These are phyloP conservation scores for Clarias laeviceps DNA, from an alignment of 2,797 vertebrate species.

Conservation along the genomic window DNA sequence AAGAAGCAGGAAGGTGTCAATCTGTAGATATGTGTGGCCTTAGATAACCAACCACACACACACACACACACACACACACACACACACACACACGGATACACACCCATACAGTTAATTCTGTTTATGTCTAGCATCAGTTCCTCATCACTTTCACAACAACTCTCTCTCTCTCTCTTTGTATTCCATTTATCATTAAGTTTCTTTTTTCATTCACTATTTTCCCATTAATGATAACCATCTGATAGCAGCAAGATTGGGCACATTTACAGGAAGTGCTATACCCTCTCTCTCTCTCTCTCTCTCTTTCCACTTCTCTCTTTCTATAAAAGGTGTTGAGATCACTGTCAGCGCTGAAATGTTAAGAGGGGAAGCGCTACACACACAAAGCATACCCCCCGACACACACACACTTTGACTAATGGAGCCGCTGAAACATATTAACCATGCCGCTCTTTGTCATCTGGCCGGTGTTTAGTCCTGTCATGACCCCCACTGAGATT, in stretches of 20 bases:
- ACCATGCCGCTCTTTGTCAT: conserved; percentile 77
- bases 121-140: conserved; percentile 44
- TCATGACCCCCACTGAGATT: conserved; percentile 69
- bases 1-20: conserved; percentile 73
- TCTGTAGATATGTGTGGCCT: conserved; percentile 69
- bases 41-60: conserved; percentile 50
- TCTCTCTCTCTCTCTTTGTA: conserved; percentile 25
- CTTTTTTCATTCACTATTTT: conserved; percentile 34
- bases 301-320: conserved; percentile 49
- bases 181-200: background rate
- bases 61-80: conserved; percentile 33
- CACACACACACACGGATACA: conserved; percentile 39
- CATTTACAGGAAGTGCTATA: conserved; percentile 71
- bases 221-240: conserved; percentile 66
- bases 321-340: conserved; percentile 66
- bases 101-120: conserved; percentile 31
- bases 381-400: conserved; percentile 40
- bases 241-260: conserved; percentile 71
- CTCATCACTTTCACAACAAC: conserved; percentile 25
- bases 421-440: conserved; percentile 80
- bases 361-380: conserved; percentile 34
- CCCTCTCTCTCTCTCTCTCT: conserved; percentile 15
- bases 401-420: conserved; percentile 69
- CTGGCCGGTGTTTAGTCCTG: conserved; percentile 76
- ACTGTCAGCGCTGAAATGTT: conserved; percentile 59